Conservation (phyloP, 2,113 vertebrate genomes). For the Fukomys damarensis region DNA sequence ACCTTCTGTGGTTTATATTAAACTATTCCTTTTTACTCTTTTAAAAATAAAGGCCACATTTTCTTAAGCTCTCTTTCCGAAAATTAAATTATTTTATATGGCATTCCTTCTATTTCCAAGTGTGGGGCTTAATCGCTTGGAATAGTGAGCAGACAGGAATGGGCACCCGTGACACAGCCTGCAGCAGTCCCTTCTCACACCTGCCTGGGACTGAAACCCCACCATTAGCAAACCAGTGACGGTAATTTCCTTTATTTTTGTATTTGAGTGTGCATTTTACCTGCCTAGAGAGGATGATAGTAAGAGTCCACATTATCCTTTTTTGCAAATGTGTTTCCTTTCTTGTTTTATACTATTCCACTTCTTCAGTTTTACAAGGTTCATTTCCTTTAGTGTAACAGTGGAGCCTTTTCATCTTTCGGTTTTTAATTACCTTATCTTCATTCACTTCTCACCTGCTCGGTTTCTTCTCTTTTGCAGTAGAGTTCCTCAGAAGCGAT, state of each 20-base stretch:
- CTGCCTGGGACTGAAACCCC: slow-evolving; percentile 31
- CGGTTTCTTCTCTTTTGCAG: not conserved
- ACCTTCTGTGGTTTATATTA: slow-evolving; percentile 67
- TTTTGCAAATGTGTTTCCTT: not conserved
- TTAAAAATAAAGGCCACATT: slow-evolving; percentile 38
- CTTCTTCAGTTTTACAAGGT: not conserved
- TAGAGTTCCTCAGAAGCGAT: not conserved
- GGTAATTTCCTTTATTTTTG: not conserved
- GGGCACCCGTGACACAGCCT: not conserved
- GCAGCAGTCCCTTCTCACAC: not conserved
- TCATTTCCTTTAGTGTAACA: not conserved
- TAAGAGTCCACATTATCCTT: not conserved
- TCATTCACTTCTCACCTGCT: not conserved
- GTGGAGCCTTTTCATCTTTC: not conserved
- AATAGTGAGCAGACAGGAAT: not conserved
- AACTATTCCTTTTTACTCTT: slow-evolving; percentile 52
- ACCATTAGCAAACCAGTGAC: not conserved
- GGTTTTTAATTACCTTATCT: not conserved
- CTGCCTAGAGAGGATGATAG: not conserved
- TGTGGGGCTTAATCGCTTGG: not conserved
- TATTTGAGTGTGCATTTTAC: not conserved
- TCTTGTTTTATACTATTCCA: not conserved
- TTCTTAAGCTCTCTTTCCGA: slow-evolving; percentile 38
- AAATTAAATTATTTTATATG: slow-evolving; percentile 56
- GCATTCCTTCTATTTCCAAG: slow-evolving; percentile 37